Percentiles rank a stretch among this genome's conserved stretches.
phyloP scores from a whole-genome alignment of 92 coral and sea anemone species.

The Bergia sp. region DNA sequence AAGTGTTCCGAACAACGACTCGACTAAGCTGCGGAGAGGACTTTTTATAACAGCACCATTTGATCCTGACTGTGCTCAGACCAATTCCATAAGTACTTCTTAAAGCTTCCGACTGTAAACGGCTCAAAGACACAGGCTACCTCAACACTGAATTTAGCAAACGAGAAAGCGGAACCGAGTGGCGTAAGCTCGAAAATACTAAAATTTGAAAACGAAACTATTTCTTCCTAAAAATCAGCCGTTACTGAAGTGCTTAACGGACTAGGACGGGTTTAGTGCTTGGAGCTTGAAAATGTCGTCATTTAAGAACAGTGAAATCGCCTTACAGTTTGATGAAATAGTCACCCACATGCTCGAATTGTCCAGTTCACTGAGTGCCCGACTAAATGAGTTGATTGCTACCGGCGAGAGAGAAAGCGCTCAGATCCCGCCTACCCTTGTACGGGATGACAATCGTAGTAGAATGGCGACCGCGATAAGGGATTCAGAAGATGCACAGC shows the following conservation, averaged over 20 bases:
- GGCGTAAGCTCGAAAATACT: not conserved
- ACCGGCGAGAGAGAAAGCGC: slow-evolving; percentile 5
- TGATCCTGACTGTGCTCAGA: not conserved
- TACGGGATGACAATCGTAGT: not conserved
- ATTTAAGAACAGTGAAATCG: not conserved
- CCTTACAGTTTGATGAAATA: not conserved
- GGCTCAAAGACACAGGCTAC: too few species aligned
- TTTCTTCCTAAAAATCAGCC: too few species aligned
- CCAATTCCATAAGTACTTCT: too few species aligned
- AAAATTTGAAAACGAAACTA: too few species aligned
- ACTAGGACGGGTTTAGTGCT: not conserved
- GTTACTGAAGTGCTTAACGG: not conserved
- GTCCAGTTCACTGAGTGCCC: not conserved
- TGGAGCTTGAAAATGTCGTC: not conserved
- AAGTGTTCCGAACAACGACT: not conserved
- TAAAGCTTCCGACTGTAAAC: too few species aligned
- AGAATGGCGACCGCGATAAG: not conserved
- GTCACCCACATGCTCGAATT: slow-evolving; percentile 6
- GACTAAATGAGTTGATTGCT: not conserved
- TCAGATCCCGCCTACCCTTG: not conserved
- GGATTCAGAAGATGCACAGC: not conserved
- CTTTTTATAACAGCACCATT: too few species aligned
- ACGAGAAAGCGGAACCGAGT: too few species aligned
- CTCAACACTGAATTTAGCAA: too few species aligned
- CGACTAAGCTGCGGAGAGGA: not conserved